A percentile compares a stretch with the other conserved stretches of the same genome.
These are phyloP conservation scores for Maccullochella peelii DNA, from an alignment of 2,113 vertebrate species.

Conservation along the genomic window DNA sequence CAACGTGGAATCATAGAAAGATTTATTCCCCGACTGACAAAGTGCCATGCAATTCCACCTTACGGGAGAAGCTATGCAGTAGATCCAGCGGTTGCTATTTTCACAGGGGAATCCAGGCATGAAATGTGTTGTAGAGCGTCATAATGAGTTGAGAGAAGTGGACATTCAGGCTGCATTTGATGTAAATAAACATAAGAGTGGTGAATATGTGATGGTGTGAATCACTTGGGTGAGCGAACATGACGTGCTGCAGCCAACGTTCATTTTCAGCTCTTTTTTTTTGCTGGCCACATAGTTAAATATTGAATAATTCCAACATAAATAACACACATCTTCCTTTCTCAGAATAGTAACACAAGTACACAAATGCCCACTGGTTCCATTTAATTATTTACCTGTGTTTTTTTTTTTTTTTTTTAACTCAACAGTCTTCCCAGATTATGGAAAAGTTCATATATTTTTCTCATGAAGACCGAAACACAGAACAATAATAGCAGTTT, in stretches of 20 bases:
- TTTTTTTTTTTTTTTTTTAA: background rate
- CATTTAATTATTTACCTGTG: conserved; percentile 50
- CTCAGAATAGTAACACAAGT: conserved; percentile 47
- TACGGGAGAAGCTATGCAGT: conserved; percentile 12
- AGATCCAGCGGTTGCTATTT: conserved; percentile 41
- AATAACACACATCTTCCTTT: conserved; percentile 52
- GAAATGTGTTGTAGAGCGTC: conserved; percentile 51
- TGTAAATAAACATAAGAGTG: conserved; percentile 16
- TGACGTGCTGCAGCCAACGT: background rate
- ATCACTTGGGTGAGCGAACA: conserved; percentile 39
- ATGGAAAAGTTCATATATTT: conserved; percentile 13
- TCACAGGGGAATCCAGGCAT: conserved; percentile 40
- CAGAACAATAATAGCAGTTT: background rate
- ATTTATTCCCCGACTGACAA: conserved; percentile 14
- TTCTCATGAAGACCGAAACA: conserved; percentile 11
- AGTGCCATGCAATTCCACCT: conserved; percentile 17
- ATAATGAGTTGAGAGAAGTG: conserved; percentile 39
- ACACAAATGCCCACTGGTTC: conserved; percentile 39
- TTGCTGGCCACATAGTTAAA: conserved; percentile 5
- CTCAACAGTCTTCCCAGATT: background rate
- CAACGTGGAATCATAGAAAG: conserved; percentile 6
- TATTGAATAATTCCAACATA: conserved; percentile 49
- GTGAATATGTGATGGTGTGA: conserved; percentile 37
- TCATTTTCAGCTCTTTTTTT: background rate
- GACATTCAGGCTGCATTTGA: conserved; percentile 26